Evolutionary conservation across 2,888 invertebrate genomes (phyloP).

Genomic region (Drosophila fulvimacula): DNA sequence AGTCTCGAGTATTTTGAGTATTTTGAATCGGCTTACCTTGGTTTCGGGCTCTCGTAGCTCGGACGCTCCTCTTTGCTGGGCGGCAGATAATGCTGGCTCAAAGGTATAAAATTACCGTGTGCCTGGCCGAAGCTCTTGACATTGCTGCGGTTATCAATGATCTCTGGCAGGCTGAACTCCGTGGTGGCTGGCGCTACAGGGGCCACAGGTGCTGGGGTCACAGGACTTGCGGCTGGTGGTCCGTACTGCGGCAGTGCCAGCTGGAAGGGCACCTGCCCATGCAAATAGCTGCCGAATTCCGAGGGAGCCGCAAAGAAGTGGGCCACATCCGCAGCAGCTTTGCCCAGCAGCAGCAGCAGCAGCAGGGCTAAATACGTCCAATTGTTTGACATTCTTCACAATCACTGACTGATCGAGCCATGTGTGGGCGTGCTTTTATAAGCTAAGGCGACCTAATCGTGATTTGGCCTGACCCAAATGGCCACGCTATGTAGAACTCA

Average conservation of each 20-base stretch:
- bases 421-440: slow-evolving; percentile 63
- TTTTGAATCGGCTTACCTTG: too few species aligned
- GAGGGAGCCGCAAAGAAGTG: slow-evolving; percentile 72
- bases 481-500: slow-evolving; percentile 18
- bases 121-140: slow-evolving; percentile 50
- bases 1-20: too few species aligned
- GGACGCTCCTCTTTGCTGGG: slow-evolving; percentile 72
- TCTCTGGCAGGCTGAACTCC: slow-evolving; percentile 81
- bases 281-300: slow-evolving; percentile 67
- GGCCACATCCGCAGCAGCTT: slow-evolving; percentile 65
- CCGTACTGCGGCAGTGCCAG: slow-evolving; percentile 60
- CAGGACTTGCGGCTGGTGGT: slow-evolving; percentile 25
- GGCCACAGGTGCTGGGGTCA: slow-evolving; percentile 66
- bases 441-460: slow-evolving; percentile 49
- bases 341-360: not conserved
- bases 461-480: slow-evolving; percentile 57
- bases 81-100: slow-evolving; percentile 77
- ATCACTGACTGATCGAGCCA: slow-evolving; percentile 49
- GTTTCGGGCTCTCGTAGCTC: slow-evolving; percentile 74
- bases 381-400: slow-evolving; percentile 52
- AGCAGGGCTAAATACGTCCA: slow-evolving; percentile 39
- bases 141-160: slow-evolving; percentile 80
- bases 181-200: slow-evolving; percentile 75
- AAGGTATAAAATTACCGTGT: slow-evolving; percentile 78
- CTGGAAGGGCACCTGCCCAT: slow-evolving; percentile 59